Evolutionary conservation across 2,797 vertebrate genomes (phyloP).

Genomic region (Graptemys geographica): DNA sequence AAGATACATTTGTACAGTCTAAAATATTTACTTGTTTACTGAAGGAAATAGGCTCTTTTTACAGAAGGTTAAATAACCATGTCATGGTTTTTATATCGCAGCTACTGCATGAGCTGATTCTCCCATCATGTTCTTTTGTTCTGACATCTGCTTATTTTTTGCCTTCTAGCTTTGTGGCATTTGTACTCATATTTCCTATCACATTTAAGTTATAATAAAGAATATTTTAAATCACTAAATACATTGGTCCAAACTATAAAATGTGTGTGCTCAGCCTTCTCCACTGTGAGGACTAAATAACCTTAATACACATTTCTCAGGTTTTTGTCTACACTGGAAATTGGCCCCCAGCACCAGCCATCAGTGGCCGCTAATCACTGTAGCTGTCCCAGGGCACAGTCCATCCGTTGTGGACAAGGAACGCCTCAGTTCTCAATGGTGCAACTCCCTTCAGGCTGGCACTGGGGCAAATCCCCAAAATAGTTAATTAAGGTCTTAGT

Average conservation of each 20-base stretch:
- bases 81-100: conserved; percentile 61
- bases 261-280: background rate
- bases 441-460: background rate
- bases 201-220: conserved; percentile 94
- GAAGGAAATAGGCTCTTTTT: conserved; percentile 57
- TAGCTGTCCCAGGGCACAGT: background rate
- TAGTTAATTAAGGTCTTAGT: background rate
- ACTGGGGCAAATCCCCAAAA: background rate
- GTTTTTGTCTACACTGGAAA: background rate
- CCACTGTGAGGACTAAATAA: background rate
- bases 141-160: conserved; percentile 64
- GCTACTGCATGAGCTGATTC: conserved; percentile 72
- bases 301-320: background rate
- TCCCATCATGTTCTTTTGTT: conserved; percentile 73
- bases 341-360: background rate
- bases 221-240: conserved; percentile 92
- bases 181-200: conserved; percentile 84
- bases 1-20: conserved; percentile 79
- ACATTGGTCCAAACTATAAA: conserved; percentile 41
- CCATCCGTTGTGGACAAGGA: background rate
- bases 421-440: background rate
- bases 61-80: conserved; percentile 59
- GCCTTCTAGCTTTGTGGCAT: conserved; percentile 77
- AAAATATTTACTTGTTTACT: conserved; percentile 67
- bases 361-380: background rate